Conservation (phyloP, 2,113 vertebrate species). For the Podocnemis expansa region DNA sequence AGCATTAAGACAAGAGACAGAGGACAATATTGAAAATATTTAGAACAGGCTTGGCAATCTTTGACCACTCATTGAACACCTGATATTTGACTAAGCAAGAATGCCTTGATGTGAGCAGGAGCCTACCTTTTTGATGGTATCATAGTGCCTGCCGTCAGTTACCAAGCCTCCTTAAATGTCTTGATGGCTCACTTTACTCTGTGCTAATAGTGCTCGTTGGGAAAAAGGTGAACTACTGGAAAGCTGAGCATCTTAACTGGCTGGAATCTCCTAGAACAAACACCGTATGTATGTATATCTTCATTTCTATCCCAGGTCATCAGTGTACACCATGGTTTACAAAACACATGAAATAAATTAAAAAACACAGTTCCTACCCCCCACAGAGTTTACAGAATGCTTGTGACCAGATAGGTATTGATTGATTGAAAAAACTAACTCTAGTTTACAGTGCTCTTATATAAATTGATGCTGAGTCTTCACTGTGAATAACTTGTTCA, state of each 20-base stretch:
- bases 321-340: neutral
- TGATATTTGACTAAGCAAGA: neutral
- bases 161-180: neutral
- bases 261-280: neutral
- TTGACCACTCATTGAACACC: no score
- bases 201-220: neutral
- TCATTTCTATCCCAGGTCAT: neutral
- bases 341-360: neutral
- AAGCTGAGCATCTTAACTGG: neutral
- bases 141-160: neutral
- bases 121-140: neutral
- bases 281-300: neutral
- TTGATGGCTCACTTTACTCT: neutral
- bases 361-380: neutral
- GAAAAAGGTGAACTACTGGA: neutral
- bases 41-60: neutral
- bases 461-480: neutral
- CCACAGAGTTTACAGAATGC: neutral
- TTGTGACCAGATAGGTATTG: neutral
- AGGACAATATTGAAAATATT: neutral
- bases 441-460: accelerated
- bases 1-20: neutral
- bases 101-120: neutral
- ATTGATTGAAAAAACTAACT: neutral
- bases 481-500: neutral